phyloP scores from a whole-genome alignment of 2,797 vertebrate species.

The Urocyon cinereoargenteus region DNA sequence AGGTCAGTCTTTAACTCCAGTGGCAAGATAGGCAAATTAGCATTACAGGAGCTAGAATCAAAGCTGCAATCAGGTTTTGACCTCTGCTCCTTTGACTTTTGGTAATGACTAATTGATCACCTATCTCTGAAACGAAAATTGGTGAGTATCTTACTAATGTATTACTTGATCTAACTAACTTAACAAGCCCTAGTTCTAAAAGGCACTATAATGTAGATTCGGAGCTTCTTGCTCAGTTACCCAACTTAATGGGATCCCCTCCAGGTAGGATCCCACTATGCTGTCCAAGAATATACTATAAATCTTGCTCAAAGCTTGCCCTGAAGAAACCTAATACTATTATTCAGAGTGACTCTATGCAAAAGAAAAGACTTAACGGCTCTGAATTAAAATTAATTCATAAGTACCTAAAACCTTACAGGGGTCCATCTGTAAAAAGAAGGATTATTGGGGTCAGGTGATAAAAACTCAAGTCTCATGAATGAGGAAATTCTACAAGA shows the following conservation, averaged over 20 bases:
- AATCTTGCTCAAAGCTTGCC: not conserved
- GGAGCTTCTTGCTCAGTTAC: not conserved
- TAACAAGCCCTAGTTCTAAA: not conserved
- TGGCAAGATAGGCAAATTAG: not conserved
- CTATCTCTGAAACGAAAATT: not conserved
- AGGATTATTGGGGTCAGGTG: not conserved
- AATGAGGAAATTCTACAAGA: not conserved
- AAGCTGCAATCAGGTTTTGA: not conserved
- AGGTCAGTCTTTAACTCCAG: not conserved
- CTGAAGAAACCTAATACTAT: not conserved
- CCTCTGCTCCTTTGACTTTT: not conserved
- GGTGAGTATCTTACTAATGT: not conserved
- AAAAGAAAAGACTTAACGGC: not conserved
- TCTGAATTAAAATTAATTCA: not conserved
- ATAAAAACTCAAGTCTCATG: not conserved
- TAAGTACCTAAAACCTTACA: not conserved
- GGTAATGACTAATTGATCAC: not conserved
- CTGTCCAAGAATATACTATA: not conserved
- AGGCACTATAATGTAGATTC: not conserved
- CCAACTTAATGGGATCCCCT: not conserved
- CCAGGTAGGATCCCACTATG: not conserved
- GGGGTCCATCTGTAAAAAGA: not conserved
- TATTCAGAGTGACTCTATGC: not conserved
- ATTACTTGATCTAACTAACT: not conserved
- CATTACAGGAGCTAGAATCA: not conserved